Conservation (phyloP, 2,888 invertebrate genomes). For the Ophioninae sp. region DNA sequence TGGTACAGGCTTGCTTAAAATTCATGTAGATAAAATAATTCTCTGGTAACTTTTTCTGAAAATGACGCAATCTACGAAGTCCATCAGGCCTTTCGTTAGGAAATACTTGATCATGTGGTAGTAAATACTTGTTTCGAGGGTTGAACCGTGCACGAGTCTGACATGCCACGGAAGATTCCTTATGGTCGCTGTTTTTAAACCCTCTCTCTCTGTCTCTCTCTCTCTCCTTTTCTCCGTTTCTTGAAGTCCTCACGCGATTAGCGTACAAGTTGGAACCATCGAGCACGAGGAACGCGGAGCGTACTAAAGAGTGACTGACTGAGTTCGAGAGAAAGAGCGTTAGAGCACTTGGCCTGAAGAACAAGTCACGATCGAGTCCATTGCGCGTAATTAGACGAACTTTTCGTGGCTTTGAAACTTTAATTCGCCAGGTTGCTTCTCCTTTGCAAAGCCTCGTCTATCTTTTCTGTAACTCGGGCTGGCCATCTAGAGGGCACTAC, state of each 20-base stretch:
- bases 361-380: conserved; percentile 72
- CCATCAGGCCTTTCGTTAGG: not conserved
- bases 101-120: not conserved
- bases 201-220: not conserved
- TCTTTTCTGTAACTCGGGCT: not conserved
- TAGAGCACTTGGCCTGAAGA: conserved; percentile 60
- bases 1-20: too few species aligned
- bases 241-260: conserved; percentile 45
- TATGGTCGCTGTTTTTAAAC: not conserved
- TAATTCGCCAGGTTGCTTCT: conserved; percentile 69
- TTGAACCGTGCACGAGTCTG: conserved; percentile 16
- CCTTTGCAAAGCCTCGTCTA: conserved; percentile 23
- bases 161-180: conserved; percentile 30
- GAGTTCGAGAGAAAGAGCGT: conserved; percentile 4
- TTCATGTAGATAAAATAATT: not conserved
- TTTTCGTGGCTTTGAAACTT: conserved; percentile 76
- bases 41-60: not conserved
- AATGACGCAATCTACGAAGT: not conserved
- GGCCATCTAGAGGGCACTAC: conserved; percentile 40
- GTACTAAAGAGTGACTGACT: conserved; percentile 1
- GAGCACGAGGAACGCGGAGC: conserved; percentile 32
- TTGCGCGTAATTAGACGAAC: conserved; percentile 76
- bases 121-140: not conserved
- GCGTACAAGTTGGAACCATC: conserved; percentile 53
- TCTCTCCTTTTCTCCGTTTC: not conserved